Conservation (phyloP, 2,113 vertebrate genomes). For the Heptranchias perlo region DNA sequence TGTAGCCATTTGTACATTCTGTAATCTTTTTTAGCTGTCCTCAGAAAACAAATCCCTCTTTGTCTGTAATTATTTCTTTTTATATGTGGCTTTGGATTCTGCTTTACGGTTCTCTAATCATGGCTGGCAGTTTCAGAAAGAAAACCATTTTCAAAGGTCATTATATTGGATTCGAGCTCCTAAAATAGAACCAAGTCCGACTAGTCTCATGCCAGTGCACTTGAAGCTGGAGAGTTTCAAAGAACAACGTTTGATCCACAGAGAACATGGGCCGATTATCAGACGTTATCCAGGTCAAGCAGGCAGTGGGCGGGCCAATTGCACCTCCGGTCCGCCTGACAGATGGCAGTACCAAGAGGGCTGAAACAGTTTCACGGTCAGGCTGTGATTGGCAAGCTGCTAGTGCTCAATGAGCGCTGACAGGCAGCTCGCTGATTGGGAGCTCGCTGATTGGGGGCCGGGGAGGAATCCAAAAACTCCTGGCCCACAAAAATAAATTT, state of each 20-base stretch:
- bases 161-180: background rate
- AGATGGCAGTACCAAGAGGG: too few relatives aligned
- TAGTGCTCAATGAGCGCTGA: too few relatives aligned
- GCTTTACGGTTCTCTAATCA: background rate
- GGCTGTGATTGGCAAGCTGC: too few relatives aligned
- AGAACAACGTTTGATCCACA: background rate
- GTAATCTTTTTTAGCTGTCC: background rate
- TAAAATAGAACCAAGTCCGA: background rate
- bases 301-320: too few relatives aligned
- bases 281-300: too few relatives aligned
- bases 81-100: background rate
- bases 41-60: background rate
- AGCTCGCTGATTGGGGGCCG: too few relatives aligned
- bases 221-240: background rate
- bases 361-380: too few relatives aligned
- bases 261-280: background rate
- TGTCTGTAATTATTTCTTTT: background rate
- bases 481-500: too few relatives aligned
- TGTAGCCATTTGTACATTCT: background rate
- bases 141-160: background rate
- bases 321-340: too few relatives aligned
- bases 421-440: too few relatives aligned
- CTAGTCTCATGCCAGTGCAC: background rate
- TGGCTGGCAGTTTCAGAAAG: constrained; percentile 12
- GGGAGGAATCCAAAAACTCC: too few relatives aligned